Percentiles rank a stretch among this genome's conserved stretches.
phyloP scores from a whole-genome alignment of 1,140 invertebrate species.

The Brachystomella parvula region DNA sequence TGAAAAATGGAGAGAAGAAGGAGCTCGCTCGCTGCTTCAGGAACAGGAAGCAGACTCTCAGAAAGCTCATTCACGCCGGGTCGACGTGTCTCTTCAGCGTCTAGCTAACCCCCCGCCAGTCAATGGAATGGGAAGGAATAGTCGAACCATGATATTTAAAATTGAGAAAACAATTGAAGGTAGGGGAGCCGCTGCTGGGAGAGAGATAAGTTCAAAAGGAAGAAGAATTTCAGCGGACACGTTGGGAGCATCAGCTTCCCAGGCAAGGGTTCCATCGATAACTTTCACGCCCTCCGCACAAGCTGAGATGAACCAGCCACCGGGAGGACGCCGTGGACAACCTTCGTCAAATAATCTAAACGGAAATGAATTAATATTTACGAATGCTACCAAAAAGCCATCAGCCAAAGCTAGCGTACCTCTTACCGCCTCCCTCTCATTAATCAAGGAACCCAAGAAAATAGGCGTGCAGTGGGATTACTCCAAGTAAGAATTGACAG shows the following conservation, averaged over 20 bases:
- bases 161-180: not conserved
- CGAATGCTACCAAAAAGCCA: not conserved
- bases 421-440: not conserved
- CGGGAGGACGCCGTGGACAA: not conserved
- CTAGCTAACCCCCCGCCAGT: not conserved
- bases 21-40: not conserved
- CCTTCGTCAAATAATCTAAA: not conserved
- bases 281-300: not conserved
- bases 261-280: too few species aligned
- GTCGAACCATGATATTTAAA: not conserved
- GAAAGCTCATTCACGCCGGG: not conserved
- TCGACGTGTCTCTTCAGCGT: not conserved
- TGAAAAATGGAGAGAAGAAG: not conserved
- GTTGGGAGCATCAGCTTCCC: too few species aligned
- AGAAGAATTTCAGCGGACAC: too few species aligned
- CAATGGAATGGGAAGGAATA: not conserved
- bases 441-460: constrained; percentile 1
- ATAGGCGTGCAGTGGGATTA: not conserved
- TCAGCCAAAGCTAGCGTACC: not conserved
- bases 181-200: not conserved
- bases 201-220: too few species aligned
- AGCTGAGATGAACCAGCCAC: not conserved
- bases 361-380: not conserved
- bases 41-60: not conserved
- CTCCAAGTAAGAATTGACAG: not conserved